A percentile compares a stretch with the other conserved stretches of the same genome.
phyloP scores from a whole-genome alignment of 2,113 vertebrate genomes.

The Crotalus tigris region DNA sequence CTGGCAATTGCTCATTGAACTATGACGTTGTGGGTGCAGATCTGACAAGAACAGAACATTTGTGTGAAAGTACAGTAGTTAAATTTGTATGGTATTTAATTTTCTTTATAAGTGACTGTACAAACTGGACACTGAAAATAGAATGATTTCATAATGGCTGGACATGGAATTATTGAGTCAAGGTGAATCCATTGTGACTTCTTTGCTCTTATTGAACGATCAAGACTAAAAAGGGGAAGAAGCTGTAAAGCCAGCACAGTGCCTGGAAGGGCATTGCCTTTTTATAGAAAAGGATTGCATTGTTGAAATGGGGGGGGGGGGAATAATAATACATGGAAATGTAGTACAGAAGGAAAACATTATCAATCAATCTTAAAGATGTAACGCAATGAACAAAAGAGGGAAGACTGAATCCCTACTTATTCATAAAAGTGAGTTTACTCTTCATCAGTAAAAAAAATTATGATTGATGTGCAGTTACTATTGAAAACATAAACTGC shows the following conservation, averaged over 20 bases:
- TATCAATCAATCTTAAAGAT: background rate
- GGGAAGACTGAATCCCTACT: background rate
- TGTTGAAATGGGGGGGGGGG: background rate
- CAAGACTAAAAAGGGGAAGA: background rate
- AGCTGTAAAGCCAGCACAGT: background rate
- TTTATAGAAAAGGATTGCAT: background rate
- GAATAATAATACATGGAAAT: background rate
- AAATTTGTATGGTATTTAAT: constrained; percentile 48
- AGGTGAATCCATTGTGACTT: background rate
- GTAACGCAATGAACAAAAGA: background rate
- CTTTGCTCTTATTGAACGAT: background rate
- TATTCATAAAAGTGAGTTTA: background rate
- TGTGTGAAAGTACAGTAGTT: constrained; percentile 44
- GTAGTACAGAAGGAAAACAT: background rate
- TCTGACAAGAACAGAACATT: constrained; percentile 57
- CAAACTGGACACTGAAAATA: background rate
- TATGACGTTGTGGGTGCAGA: constrained; percentile 52
- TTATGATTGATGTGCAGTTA: background rate
- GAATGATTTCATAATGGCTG: background rate
- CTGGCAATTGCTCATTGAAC: constrained; percentile 50
- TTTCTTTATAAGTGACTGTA: constrained; percentile 26
- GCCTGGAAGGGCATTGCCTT: background rate
- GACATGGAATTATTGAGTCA: background rate
- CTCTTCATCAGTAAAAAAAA: background rate
- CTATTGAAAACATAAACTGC: background rate